Percentiles rank a stretch among this genome's conserved stretches.
phyloP scores from a whole-genome alignment of 2,797 vertebrate genomes.

The Morelia viridis region DNA sequence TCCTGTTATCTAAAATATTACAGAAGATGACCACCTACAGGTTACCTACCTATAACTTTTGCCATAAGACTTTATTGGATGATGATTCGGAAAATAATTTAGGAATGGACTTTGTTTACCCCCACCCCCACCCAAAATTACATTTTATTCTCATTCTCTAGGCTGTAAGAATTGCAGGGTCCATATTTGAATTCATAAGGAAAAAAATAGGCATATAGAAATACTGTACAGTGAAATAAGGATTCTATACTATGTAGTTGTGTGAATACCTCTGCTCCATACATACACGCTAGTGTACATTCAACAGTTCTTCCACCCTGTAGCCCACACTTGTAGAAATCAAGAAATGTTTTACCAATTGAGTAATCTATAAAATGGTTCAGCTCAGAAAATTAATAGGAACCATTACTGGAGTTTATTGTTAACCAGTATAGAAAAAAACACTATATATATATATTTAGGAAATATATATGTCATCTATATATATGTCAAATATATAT shows the following conservation, averaged over 20 bases:
- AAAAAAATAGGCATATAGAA: background rate
- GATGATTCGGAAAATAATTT: background rate
- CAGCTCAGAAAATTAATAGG: background rate
- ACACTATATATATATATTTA: too few species aligned
- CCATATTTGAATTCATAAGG: background rate
- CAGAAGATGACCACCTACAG: background rate
- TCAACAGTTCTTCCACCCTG: background rate
- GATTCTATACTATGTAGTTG: background rate
- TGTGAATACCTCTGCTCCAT: background rate
- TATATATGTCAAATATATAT: too few species aligned
- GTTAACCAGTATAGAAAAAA: background rate
- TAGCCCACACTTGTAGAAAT: background rate
- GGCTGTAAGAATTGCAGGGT: background rate
- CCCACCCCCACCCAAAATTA: too few species aligned
- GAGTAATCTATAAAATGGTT: background rate
- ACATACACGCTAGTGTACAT: background rate
- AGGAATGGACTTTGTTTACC: background rate
- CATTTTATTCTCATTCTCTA: too few species aligned
- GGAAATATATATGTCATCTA: too few species aligned
- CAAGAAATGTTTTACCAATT: background rate
- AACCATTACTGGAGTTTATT: background rate
- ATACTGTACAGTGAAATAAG: background rate
- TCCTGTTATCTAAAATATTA: background rate
- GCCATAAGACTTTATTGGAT: background rate
- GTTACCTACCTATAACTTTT: background rate